Evolutionary conservation across 2,797 vertebrate species (phyloP).

Genomic region (Notamacropus eugenii): DNA sequence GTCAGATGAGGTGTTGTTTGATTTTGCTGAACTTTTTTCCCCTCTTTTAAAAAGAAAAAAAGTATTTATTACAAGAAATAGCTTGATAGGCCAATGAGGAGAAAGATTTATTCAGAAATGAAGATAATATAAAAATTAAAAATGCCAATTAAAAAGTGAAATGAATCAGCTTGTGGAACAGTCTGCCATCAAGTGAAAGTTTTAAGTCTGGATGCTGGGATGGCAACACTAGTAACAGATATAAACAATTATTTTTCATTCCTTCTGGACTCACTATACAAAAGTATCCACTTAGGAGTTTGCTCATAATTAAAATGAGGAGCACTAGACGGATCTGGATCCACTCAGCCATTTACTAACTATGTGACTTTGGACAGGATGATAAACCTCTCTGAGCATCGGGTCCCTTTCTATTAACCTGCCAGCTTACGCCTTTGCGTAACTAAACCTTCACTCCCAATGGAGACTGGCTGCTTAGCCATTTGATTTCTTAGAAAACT

Average conservation of each 20-base stretch:
- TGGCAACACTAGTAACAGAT: not conserved
- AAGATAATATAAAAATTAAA: not conserved
- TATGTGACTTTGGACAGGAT: not conserved
- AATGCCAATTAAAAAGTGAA: not conserved
- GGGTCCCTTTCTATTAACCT: not conserved
- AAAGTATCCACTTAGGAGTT: not conserved
- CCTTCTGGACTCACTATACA: not conserved
- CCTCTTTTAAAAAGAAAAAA: not conserved
- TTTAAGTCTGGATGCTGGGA: not conserved
- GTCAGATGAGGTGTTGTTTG: not conserved
- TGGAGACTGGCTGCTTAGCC: not conserved
- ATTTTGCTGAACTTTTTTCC: not conserved
- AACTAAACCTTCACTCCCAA: not conserved
- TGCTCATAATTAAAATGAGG: not conserved
- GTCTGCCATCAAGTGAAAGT: not conserved
- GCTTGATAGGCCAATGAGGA: not conserved
- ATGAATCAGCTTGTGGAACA: not conserved
- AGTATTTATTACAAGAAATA: not conserved
- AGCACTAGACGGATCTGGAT: not conserved
- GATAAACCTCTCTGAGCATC: not conserved
- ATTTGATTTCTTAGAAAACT: not conserved
- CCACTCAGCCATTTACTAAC: not conserved
- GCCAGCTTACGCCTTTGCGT: not conserved
- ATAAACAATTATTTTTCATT: not conserved
- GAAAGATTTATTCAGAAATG: not conserved